Evolutionary conservation across 2,888 invertebrate genomes (phyloP).

Genomic region (Brachyopa scutellaris): DNA sequence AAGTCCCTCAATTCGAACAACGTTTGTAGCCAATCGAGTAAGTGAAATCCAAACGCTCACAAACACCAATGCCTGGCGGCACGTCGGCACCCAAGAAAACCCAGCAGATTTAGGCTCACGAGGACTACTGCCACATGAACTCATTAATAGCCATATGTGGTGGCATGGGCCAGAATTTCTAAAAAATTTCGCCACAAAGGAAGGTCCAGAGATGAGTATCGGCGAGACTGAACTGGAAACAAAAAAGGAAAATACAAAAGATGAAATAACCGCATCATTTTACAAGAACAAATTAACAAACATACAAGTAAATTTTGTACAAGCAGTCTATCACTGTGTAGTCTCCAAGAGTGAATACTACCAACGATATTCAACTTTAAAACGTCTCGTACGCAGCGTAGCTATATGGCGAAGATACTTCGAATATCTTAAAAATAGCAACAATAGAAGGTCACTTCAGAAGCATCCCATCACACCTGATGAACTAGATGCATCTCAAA

Average conservation of each 20-base stretch:
- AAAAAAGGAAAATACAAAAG: background rate
- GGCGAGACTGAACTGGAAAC: conserved; percentile 13
- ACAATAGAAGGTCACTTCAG: background rate
- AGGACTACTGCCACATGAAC: conserved; percentile 8
- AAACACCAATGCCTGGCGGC: conserved; percentile 2
- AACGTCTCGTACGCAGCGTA: conserved; percentile 6
- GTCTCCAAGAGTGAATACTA: background rate
- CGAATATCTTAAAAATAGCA: background rate
- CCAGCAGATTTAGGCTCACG: conserved; percentile 40
- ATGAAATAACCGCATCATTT: background rate
- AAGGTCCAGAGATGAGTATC: background rate
- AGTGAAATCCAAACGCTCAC: conserved; percentile 29
- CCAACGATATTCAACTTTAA: conserved; percentile 6
- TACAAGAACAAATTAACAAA: background rate
- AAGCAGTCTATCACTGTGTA: background rate
- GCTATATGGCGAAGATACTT: conserved; percentile 30
- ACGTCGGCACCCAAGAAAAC: conserved; percentile 25
- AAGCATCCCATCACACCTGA: conserved; percentile 1
- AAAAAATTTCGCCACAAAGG: background rate
- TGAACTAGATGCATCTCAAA: background rate
- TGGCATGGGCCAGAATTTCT: conserved; percentile 25
- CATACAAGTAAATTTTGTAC: background rate
- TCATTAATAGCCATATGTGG: conserved; percentile 24
- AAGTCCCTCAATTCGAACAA: too few species aligned
- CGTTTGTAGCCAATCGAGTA: conserved; percentile 38